Conservation (phyloP, 2,888 invertebrate genomes). For the Tiliacea citrago region DNA sequence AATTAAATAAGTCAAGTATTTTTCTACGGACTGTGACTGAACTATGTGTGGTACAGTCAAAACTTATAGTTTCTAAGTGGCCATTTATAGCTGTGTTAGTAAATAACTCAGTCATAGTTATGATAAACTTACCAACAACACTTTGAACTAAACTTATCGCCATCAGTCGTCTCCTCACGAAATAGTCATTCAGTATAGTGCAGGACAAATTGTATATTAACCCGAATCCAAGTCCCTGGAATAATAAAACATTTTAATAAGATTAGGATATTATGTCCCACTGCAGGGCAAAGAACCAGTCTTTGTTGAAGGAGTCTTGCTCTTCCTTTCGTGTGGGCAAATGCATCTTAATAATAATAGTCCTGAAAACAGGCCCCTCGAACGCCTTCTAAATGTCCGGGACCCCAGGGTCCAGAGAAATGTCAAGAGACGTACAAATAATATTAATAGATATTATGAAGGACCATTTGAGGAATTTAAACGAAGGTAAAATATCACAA, state of each 20-base stretch:
- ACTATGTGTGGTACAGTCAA: not conserved
- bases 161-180: conserved; percentile 45
- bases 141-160: conserved; percentile 53
- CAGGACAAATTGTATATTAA: conserved; percentile 53
- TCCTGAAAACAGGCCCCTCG: too few species aligned
- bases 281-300: not conserved
- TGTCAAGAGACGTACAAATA: too few species aligned
- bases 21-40: not conserved
- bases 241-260: not conserved
- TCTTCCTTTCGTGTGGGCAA: not conserved
- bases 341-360: not conserved
- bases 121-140: conserved; percentile 48
- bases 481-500: not conserved
- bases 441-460: not conserved
- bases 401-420: too few species aligned
- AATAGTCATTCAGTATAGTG: conserved; percentile 55
- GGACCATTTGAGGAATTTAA: not conserved
- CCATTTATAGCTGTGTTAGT: not conserved
- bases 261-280: not conserved
- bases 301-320: not conserved
- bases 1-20: too few species aligned
- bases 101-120: not conserved
- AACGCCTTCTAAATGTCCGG: too few species aligned
- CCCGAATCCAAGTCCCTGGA: conserved; percentile 56
- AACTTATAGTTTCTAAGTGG: not conserved